phyloP scores from a whole-genome alignment of 1,140 invertebrate genomes.

The Rhagoletis zephyria region DNA sequence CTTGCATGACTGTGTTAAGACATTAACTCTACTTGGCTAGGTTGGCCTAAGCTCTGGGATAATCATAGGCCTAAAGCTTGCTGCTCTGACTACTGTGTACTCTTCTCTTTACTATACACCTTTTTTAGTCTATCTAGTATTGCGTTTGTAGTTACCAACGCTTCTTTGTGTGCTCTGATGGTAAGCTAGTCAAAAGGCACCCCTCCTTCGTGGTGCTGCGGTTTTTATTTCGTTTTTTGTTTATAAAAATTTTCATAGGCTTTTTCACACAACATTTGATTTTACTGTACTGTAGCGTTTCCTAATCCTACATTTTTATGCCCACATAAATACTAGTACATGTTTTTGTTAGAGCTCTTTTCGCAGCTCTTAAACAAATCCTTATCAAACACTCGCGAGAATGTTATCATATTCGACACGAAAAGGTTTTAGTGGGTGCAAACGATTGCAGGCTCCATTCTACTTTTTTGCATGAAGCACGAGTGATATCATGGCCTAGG shows the following conservation, averaged over 20 bases:
- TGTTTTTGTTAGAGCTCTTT: too few species aligned
- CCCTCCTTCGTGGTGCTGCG: background rate
- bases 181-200: background rate
- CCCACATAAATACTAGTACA: too few species aligned
- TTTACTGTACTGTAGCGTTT: too few species aligned
- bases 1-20: slow-evolving; percentile 9
- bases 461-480: too few species aligned
- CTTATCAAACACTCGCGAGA: too few species aligned
- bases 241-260: background rate
- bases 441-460: too few species aligned
- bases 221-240: background rate
- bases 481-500: too few species aligned
- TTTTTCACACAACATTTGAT: slow-evolving; percentile 2
- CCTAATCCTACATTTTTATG: too few species aligned
- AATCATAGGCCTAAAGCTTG: slow-evolving; percentile 26
- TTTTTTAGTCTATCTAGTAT: background rate
- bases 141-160: background rate
- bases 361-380: too few species aligned
- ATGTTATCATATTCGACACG: too few species aligned
- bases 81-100: slow-evolving; percentile 4
- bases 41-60: background rate
- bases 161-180: background rate
- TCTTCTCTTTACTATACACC: background rate
- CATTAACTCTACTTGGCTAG: background rate
- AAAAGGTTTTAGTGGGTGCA: too few species aligned